A percentile compares a stretch with the other conserved stretches of the same genome.
phyloP scores from a whole-genome alignment of 2,113 vertebrate genomes.

The Falco punctatus region DNA sequence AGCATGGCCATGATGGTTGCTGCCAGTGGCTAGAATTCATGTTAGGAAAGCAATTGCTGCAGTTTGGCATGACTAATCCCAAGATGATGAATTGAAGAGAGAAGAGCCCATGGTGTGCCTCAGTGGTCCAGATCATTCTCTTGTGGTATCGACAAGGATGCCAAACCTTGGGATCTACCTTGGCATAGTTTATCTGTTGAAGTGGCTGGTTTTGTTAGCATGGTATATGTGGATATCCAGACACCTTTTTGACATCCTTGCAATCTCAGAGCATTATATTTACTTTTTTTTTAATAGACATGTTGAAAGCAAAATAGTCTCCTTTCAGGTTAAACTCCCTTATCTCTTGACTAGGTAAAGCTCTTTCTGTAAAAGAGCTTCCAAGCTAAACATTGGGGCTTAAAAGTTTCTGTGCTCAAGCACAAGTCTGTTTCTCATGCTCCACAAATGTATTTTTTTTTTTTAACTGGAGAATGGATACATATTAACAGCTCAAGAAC shows the following conservation, averaged over 20 bases:
- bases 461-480: conserved; percentile 57
- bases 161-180: neutral
- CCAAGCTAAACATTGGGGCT: conserved; percentile 52
- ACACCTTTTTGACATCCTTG: neutral
- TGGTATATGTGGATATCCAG: neutral
- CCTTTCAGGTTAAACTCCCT: conserved; percentile 25
- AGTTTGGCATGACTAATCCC: neutral
- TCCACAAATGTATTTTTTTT: conserved; percentile 26
- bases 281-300: neutral
- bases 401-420: conserved; percentile 29
- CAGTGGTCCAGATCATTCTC: neutral
- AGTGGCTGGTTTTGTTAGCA: neutral
- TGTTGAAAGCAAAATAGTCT: neutral
- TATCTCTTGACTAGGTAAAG: conserved; percentile 39
- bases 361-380: conserved; percentile 45
- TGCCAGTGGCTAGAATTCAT: neutral
- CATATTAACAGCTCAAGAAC: conserved; percentile 65
- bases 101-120: neutral
- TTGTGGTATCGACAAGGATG: neutral
- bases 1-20: neutral
- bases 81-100: neutral
- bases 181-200: neutral
- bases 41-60: neutral
- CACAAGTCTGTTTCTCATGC: conserved; percentile 53
- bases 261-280: neutral